Evolutionary conservation across 2,113 vertebrate species (phyloP), one percentile per base, ranked within the genome.

Genomic region (Nicator chloris): DNA sequence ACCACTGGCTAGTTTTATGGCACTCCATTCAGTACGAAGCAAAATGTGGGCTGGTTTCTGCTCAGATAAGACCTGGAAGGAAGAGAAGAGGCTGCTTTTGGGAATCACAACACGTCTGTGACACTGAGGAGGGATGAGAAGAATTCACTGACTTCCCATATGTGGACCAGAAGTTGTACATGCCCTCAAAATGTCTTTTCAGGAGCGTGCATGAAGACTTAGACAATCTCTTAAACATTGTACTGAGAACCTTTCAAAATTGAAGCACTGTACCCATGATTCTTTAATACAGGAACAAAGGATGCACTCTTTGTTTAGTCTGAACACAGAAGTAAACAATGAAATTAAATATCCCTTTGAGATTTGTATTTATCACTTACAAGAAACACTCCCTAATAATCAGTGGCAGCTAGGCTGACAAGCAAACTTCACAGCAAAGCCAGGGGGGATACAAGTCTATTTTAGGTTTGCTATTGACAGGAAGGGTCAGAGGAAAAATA

Each of bases 401-500:
- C 94, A 86, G 90, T 92, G 92, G 90, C 88, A 96, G 96, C 60
- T 90, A 49, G 68, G 90, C 92, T 96, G 95, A 94, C 88, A 88
- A 95, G 88, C 71, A 90, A 90, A 83, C 96, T 95, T 96, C 90
- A 83, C 86, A 95, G 72, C 66, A 84, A 90, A 88, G 76, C 94
- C 88, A 49, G 13, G 0, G 94, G 92, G 90, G 82, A 94, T 72
- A 69, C 11, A 51, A 95, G 90, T 92, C 92, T 96, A 94, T 96
- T 96, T 93, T 88, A 84, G 79, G 82, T 86, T 95, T 93, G 53
- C 76, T 92, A 61, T 93, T 95, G 94, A 94, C 94, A 96, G 72
- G 24, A 86, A 93, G 92, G 94, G 94, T 96, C 95, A 97, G 61
- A 88, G 76, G 82, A 86, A 96, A 95, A 96, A 93, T 86, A 94